phyloP scores from a whole-genome alignment of 2,797 vertebrate genomes.

The Dendrocincla tyrannina region DNA sequence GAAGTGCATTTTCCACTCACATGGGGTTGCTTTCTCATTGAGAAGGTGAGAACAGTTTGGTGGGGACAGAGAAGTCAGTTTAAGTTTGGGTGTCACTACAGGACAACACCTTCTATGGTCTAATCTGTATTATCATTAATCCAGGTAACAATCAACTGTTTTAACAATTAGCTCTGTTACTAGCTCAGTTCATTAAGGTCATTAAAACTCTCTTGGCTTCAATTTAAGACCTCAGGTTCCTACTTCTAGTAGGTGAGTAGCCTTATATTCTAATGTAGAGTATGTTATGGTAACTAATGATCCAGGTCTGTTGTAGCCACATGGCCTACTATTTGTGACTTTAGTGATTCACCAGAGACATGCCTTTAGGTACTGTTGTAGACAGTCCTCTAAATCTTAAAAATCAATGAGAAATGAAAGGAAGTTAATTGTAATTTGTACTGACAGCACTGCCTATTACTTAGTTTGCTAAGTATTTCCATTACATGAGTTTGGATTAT shows the following conservation, averaged over 20 bases:
- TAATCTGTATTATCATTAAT: neutral
- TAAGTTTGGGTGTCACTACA: neutral
- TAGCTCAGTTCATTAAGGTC: neutral
- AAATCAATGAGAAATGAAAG: conserved; percentile 36
- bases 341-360: conserved; percentile 16
- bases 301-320: neutral
- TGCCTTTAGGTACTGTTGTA: neutral
- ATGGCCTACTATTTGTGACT: neutral
- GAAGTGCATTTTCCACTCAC: neutral
- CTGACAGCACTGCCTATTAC: neutral
- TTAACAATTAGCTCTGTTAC: neutral
- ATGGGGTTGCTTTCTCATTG: neutral
- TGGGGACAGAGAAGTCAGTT: neutral
- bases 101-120: neutral
- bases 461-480: neutral
- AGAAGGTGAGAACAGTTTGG: neutral
- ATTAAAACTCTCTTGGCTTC: neutral
- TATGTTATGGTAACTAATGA: neutral
- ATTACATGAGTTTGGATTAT: neutral
- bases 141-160: neutral
- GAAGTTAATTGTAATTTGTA: conserved; percentile 21
- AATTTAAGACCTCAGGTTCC: neutral
- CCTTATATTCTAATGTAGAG: neutral
- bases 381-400: conserved; percentile 10
- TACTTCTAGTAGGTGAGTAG: neutral